A percentile compares a stretch with the other conserved stretches of the same genome.
Evolutionary conservation across 1,140 invertebrate species (phyloP).

Genomic region (Acromyrmex charruanus): DNA sequence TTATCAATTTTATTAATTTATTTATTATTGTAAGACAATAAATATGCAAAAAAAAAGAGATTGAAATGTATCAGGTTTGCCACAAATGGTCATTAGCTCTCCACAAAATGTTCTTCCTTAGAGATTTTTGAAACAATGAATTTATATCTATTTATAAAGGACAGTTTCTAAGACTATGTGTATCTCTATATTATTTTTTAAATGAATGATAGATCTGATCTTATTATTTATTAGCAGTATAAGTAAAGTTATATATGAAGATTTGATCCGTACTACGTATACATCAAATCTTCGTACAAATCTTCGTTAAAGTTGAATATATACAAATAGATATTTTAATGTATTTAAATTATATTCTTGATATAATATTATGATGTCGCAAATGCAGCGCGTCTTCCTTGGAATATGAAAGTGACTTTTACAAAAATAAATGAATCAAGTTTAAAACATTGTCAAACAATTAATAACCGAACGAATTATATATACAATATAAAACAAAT

Average conservation of each 20-base stretch:
- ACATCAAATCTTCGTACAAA: not conserved
- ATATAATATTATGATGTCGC: conserved; percentile 38
- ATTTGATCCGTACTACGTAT: not conserved
- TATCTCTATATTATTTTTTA: conserved; percentile 41
- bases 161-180: conserved; percentile 68
- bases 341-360: conserved; percentile 65
- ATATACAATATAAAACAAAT: not conserved
- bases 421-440: conserved; percentile 66
- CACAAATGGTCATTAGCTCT: not conserved
- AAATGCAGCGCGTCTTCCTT: conserved; percentile 55
- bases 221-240: conserved; percentile 13
- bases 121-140: conserved; percentile 39
- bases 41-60: conserved; percentile 23
- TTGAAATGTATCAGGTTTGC: conserved; percentile 65
- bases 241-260: conserved; percentile 25
- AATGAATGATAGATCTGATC: conserved; percentile 26
- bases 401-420: conserved; percentile 60
- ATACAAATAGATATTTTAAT: conserved; percentile 66
- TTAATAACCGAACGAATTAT: not conserved
- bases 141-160: conserved; percentile 63
- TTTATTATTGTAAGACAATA: not conserved
- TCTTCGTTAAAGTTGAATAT: conserved; percentile 61
- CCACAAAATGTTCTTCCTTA: conserved; percentile 24
- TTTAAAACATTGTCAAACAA: not conserved
- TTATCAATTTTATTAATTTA: not conserved